phyloP scores from a whole-genome alignment of 2,797 vertebrate species.

The Acipenser ruthenus region DNA sequence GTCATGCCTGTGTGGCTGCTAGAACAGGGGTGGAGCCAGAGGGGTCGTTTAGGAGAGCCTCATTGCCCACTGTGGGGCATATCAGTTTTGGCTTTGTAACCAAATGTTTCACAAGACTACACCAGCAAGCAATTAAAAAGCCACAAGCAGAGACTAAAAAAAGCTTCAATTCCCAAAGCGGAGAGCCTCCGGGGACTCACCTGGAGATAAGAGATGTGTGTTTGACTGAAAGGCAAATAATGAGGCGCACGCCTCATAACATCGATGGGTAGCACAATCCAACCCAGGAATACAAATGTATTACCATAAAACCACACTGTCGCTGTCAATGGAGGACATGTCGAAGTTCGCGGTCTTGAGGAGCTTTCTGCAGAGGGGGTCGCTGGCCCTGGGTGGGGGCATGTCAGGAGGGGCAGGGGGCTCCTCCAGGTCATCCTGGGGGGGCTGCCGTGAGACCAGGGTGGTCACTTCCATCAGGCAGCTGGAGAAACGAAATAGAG shows the following conservation, averaged over 20 bases:
- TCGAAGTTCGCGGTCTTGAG: slow-evolving; percentile 52
- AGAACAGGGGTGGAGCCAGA: neutral
- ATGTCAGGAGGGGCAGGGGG: slow-evolving; percentile 17
- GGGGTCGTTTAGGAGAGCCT: neutral
- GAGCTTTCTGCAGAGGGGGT: slow-evolving; percentile 43
- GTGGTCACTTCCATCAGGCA: slow-evolving; percentile 67
- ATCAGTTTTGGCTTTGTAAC: neutral
- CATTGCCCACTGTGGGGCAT: neutral
- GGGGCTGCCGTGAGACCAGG: slow-evolving; percentile 59
- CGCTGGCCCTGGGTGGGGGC: slow-evolving; percentile 15
- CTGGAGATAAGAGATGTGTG: too few species aligned
- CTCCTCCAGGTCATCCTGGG: slow-evolving; percentile 58
- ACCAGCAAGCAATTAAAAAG: too few species aligned
- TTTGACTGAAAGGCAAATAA: too few species aligned
- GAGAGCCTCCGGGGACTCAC: too few species aligned
- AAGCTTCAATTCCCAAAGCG: too few species aligned
- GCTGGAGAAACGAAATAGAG: slow-evolving; percentile 35
- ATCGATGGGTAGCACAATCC: too few species aligned
- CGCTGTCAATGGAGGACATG: slow-evolving; percentile 41
- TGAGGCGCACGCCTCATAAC: too few species aligned
- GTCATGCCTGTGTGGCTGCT: slow-evolving; percentile 28
- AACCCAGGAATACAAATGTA: too few species aligned
- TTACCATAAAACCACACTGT: slow-evolving; percentile 14
- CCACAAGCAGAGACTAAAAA: too few species aligned
- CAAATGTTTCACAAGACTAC: neutral